Base-by-base conservation (phyloP, 2,888 invertebrate species). In the Ichneumoninae sp. region DNA sequence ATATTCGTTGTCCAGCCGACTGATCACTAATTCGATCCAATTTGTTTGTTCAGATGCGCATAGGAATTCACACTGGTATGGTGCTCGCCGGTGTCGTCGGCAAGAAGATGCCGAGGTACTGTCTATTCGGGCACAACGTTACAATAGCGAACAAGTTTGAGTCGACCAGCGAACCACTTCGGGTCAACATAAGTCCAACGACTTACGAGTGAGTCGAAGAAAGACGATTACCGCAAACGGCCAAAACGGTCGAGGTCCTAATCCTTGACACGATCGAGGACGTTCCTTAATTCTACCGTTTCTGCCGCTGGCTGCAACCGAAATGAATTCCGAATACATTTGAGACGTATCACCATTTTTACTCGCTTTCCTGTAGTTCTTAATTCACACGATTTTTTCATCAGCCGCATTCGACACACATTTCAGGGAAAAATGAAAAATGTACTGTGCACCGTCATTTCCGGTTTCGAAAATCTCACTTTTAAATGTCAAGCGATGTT, bases 61-160 rank as follows among this genome's bases (percentile, higher is more conserved):
- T 99, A 89, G 99, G 99, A 0, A 95, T 99, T 7, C 98, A 99
- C 91, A 98, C 98, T 0, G 98, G 98, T 0, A 97, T 98, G 0
- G 98, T 98, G 0, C 94, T 99, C 63, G 98, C 98, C 1, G 99
- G 98, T 0, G 98, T 99, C 0, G 98, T 99, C 4, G 98, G 98
- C 0, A 97, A 98, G 75, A 98, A 98, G 89, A 98, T 98, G 98
- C 96, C 98, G 33, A 96, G 98, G 88, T 99, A 98, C 92, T 99
- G 98, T 93, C 96, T 99, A 84, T 98, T 99, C 91, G 98, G 99
- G 0, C 98, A 98, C 94, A 98, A 98, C 92, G 98, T 98, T 19
- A 98, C 98, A 1, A 95, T 98, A 80, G 98, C 98, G 70, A 99
- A 99, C 94, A 98, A 98, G 95, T 98, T 99, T 91, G 99, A 99